A percentile compares a stretch with the other conserved stretches of the same genome.
phyloP scores from a whole-genome alignment of 2,113 vertebrate genomes.

The Thalassoma bifasciatum region DNA sequence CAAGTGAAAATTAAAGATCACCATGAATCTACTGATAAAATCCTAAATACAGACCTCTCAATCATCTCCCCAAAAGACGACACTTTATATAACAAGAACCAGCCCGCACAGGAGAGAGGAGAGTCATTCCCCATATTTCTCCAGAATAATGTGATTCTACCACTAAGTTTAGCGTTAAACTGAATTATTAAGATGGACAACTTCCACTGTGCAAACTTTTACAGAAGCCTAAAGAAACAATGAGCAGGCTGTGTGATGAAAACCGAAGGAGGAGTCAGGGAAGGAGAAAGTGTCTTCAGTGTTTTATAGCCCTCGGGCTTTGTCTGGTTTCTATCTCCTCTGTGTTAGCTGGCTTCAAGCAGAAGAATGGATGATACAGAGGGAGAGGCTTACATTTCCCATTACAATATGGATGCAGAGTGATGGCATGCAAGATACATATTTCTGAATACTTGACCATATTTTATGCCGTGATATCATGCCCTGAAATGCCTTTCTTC shows the following conservation, averaged over 20 bases:
- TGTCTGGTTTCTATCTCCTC: conserved; percentile 69
- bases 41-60: conserved; percentile 21
- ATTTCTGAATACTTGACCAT: conserved; percentile 31
- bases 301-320: conserved; percentile 70
- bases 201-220: conserved; percentile 66
- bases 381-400: conserved; percentile 49
- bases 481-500: not conserved
- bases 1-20: conserved; percentile 38
- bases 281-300: conserved; percentile 61
- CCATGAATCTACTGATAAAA: conserved; percentile 38
- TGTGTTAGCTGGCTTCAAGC: conserved; percentile 52
- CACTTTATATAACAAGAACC: conserved; percentile 15
- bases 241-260: conserved; percentile 64
- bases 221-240: conserved; percentile 67
- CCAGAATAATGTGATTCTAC: conserved; percentile 43
- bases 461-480: conserved; percentile 11
- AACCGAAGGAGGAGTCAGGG: conserved; percentile 68
- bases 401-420: conserved; percentile 47
- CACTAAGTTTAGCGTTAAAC: conserved; percentile 54
- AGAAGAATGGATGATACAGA: conserved; percentile 56
- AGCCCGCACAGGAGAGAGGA: not conserved
- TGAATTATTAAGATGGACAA: conserved; percentile 71
- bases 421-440: conserved; percentile 31
- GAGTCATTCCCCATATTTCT: conserved; percentile 22
- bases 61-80: conserved; percentile 18